Evolutionary conservation across 2,797 vertebrate genomes (phyloP).

Genomic region (Coracias cyanogaster): DNA sequence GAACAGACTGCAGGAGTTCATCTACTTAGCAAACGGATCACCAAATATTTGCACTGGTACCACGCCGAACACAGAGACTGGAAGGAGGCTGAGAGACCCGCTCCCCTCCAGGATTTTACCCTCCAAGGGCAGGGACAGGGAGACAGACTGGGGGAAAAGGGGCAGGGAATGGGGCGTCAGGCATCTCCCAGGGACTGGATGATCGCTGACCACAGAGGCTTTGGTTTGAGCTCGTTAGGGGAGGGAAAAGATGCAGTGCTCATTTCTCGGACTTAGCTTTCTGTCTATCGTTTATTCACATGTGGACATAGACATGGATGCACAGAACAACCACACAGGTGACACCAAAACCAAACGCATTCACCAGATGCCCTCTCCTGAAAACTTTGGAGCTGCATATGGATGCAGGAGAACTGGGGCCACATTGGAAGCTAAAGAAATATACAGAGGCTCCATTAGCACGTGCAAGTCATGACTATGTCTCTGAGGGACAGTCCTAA

Average conservation of each 20-base stretch:
- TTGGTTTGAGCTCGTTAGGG: background rate
- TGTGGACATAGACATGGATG: slow-evolving; percentile 63
- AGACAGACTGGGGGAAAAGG: background rate
- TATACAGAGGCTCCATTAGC: background rate
- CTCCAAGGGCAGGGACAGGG: background rate
- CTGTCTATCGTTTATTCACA: slow-evolving; percentile 48
- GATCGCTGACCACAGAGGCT: background rate
- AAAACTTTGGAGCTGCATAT: slow-evolving; percentile 11
- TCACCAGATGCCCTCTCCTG: slow-evolving; percentile 46
- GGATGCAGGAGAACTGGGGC: background rate
- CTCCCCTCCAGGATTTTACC: background rate
- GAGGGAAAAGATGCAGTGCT: slow-evolving; percentile 42
- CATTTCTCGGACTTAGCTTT: background rate
- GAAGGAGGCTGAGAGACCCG: background rate
- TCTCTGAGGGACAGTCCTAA: slow-evolving; percentile 41
- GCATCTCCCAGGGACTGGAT: slow-evolving; percentile 3
- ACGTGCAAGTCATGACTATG: slow-evolving; percentile 42
- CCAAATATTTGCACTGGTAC: background rate
- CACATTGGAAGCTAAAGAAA: background rate
- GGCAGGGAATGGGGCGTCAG: background rate
- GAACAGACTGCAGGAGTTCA: slow-evolving; percentile 53
- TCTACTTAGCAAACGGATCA: background rate
- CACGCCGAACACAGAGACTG: background rate
- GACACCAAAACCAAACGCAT: slow-evolving; percentile 68
- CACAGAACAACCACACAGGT: slow-evolving; percentile 61